Evolutionary conservation across 2,113 vertebrate genomes (phyloP).

Genomic region (Madoqua kirkii): DNA sequence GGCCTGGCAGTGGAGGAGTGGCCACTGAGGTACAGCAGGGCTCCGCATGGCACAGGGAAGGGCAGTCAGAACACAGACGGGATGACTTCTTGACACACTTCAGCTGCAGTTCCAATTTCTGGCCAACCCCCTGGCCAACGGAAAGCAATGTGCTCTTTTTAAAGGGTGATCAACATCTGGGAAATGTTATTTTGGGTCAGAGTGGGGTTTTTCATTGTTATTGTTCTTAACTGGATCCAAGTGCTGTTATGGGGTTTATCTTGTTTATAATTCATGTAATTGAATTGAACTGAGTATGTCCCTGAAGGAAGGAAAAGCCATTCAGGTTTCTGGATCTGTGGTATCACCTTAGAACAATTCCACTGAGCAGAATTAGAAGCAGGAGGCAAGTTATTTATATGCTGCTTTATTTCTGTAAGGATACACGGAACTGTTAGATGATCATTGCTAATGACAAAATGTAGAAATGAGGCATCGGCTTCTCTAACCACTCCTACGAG

Average conservation of each 20-base stretch:
- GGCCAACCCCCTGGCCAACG: background rate
- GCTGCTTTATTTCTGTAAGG: conserved; percentile 70
- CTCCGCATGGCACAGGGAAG: background rate
- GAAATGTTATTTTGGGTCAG: background rate
- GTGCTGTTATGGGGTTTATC: no score
- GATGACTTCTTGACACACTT: background rate
- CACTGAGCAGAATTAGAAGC: background rate
- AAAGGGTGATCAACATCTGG: background rate
- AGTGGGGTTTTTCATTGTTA: background rate
- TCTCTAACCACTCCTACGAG: conserved; percentile 50
- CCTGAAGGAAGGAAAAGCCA: background rate
- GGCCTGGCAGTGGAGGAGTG: fast-evolving
- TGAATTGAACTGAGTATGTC: background rate
- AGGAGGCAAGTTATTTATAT: conserved; percentile 50
- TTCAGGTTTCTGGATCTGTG: background rate
- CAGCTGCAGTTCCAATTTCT: background rate
- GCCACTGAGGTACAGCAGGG: background rate
- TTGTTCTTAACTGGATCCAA: background rate
- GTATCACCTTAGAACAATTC: background rate
- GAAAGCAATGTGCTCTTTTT: background rate
- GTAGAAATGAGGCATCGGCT: conserved; percentile 34
- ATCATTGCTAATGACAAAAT: conserved; percentile 62
- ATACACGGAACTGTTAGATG: conserved; percentile 65
- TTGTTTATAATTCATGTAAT: background rate
- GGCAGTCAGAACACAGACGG: background rate